phyloP scores from a whole-genome alignment of 2,888 invertebrate species.

The Caenorhabditis wallacei region DNA sequence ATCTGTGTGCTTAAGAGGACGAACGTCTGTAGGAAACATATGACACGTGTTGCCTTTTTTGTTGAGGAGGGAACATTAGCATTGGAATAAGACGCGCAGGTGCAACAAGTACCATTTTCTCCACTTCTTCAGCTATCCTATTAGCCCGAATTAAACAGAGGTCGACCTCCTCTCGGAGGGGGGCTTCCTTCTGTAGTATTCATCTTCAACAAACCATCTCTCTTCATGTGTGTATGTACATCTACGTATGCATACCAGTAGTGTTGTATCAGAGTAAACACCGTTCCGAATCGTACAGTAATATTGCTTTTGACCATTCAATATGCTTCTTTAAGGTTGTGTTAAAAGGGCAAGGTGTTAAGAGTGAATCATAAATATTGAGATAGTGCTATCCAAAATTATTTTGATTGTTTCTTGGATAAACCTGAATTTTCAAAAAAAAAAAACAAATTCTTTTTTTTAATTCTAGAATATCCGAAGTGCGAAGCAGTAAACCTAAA shows the following conservation, averaged over 20 bases:
- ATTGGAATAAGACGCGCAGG: slow-evolving; percentile 46
- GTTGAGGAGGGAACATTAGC: slow-evolving; percentile 17
- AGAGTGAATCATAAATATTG: neutral
- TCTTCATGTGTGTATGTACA: slow-evolving; percentile 51
- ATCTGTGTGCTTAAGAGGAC: slow-evolving; percentile 2
- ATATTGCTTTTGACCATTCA: slow-evolving; percentile 18
- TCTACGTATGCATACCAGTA: slow-evolving; percentile 45
- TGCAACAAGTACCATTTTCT: slow-evolving; percentile 54
- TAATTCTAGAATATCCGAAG: no score
- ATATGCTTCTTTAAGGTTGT: neutral
- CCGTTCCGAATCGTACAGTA: slow-evolving; percentile 38
- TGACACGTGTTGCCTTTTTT: slow-evolving; percentile 55
- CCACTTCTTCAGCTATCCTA: slow-evolving; percentile 44
- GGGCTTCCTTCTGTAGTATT: neutral
- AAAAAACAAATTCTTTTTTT: neutral
- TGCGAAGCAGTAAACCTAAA: slow-evolving; percentile 1
- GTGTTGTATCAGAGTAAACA: slow-evolving; percentile 56
- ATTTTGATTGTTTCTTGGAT: no score
- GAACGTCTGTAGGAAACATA: slow-evolving; percentile 38
- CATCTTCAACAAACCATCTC: slow-evolving; percentile 44
- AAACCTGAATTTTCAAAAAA: no score
- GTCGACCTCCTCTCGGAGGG: slow-evolving; percentile 33
- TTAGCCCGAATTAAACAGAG: slow-evolving; percentile 66
- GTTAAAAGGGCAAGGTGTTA: neutral
- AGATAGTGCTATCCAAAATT: no score